phyloP scores from a whole-genome alignment of 1,140 invertebrate genomes.

The Limonius californicus region DNA sequence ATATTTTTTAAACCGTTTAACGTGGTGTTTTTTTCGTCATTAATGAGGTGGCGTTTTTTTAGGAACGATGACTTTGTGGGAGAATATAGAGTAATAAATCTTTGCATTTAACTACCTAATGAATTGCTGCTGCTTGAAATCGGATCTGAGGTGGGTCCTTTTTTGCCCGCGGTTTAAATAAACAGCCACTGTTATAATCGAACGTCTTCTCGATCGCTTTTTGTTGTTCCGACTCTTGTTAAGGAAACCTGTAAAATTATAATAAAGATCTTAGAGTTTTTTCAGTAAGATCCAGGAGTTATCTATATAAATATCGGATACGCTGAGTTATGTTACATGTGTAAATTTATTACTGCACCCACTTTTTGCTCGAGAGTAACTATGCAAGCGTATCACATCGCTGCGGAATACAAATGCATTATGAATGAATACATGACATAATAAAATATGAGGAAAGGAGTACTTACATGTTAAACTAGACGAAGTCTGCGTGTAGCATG shows the following conservation, averaged over 20 bases:
- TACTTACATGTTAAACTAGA: background rate
- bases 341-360: constrained; percentile 30
- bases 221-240: constrained; percentile 31
- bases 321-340: constrained; percentile 34
- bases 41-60: constrained; percentile 3
- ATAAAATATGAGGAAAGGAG: constrained; percentile 16
- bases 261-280: constrained; percentile 38
- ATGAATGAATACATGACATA: constrained; percentile 18
- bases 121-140: constrained; percentile 30
- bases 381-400: constrained; percentile 30
- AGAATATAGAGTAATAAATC: constrained; percentile 17
- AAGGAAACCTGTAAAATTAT: constrained; percentile 38
- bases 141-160: constrained; percentile 35
- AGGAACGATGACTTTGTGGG: constrained; percentile 10
- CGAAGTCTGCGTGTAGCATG: background rate
- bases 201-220: constrained; percentile 27
- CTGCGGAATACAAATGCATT: constrained; percentile 30
- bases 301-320: constrained; percentile 22
- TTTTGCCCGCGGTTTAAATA: constrained; percentile 31
- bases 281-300: constrained; percentile 17
- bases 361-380: constrained; percentile 31
- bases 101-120: constrained; percentile 24
- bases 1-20: constrained; percentile 3
- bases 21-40: background rate
- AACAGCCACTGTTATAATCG: constrained; percentile 30